A percentile compares a stretch with the other conserved stretches of the same genome.
These are phyloP conservation scores for Neodiprion virginianus DNA, from an alignment of 1,140 invertebrate species.

Conservation along the genomic window DNA sequence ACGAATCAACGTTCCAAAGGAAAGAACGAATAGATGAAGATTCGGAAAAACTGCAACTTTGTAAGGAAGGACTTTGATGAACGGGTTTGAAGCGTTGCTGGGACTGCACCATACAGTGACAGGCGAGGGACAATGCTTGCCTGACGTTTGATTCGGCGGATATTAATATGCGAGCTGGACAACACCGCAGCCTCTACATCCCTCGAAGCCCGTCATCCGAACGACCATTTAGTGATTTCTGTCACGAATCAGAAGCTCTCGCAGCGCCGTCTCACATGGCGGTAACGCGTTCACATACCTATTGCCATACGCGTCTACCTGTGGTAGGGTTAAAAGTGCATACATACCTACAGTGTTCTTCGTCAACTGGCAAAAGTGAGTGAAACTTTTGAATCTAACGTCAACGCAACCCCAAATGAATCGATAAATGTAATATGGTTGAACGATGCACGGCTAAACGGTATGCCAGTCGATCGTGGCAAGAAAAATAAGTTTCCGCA, in stretches of 20 bases:
- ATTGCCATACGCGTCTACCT: slow-evolving; percentile 22
- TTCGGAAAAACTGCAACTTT: too few species aligned
- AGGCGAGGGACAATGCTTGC: slow-evolving; percentile 38
- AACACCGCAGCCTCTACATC: slow-evolving; percentile 7
- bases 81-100: too few species aligned
- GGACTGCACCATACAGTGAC: background rate
- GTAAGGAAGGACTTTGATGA: too few species aligned
- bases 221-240: slow-evolving; percentile 55
- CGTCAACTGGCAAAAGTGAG: background rate
- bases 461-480: too few species aligned
- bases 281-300: background rate
- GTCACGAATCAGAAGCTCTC: slow-evolving; percentile 56
- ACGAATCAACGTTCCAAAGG: too few species aligned
- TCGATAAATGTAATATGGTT: too few species aligned
- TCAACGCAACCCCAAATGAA: too few species aligned
- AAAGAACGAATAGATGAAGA: too few species aligned
- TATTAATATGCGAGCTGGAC: slow-evolving; percentile 58
- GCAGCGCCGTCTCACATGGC: slow-evolving; percentile 21
- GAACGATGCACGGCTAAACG: too few species aligned
- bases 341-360: background rate
- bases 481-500: too few species aligned
- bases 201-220: slow-evolving; percentile 17
- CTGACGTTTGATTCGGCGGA: slow-evolving; percentile 57
- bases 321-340: background rate
- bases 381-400: background rate